A percentile compares a stretch with the other conserved stretches of the same genome.
Evolutionary conservation across 2,797 vertebrate genomes (phyloP).

Genomic region (Perodicticus potto): DNA sequence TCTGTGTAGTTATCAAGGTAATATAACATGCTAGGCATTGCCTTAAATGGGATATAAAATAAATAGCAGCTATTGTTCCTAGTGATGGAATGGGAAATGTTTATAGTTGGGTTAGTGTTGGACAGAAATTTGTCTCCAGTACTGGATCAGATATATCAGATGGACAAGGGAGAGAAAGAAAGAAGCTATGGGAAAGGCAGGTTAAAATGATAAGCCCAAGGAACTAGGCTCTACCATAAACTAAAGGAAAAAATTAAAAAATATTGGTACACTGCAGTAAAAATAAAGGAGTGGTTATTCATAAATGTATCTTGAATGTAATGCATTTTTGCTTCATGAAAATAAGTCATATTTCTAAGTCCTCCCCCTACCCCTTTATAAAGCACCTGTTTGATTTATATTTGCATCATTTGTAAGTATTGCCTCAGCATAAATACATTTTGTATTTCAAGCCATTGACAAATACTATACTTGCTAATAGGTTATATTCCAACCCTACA

Average conservation of each 20-base stretch:
- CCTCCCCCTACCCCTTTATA: background rate
- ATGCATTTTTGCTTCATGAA: background rate
- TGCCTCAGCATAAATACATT: background rate
- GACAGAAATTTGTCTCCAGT: background rate
- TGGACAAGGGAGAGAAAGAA: background rate
- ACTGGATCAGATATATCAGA: background rate
- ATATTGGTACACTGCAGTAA: background rate
- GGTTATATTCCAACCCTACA: background rate
- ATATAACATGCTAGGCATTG: background rate
- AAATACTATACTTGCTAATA: background rate
- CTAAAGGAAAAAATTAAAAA: background rate
- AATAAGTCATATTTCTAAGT: background rate
- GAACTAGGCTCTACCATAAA: background rate
- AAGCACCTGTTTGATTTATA: background rate
- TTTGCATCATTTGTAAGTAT: background rate
- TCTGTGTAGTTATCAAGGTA: background rate
- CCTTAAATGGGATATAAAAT: background rate
- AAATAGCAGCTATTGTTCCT: background rate
- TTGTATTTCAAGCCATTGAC: slow-evolving; percentile 11
- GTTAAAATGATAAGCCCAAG: background rate
- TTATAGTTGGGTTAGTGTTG: background rate
- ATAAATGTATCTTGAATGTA: background rate
- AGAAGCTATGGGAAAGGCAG: background rate
- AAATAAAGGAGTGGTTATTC: background rate
- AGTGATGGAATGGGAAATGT: background rate